These are phyloP conservation scores for Morpho achilles DNA, from an alignment of 2,888 invertebrate genomes.

Conservation along the genomic window DNA sequence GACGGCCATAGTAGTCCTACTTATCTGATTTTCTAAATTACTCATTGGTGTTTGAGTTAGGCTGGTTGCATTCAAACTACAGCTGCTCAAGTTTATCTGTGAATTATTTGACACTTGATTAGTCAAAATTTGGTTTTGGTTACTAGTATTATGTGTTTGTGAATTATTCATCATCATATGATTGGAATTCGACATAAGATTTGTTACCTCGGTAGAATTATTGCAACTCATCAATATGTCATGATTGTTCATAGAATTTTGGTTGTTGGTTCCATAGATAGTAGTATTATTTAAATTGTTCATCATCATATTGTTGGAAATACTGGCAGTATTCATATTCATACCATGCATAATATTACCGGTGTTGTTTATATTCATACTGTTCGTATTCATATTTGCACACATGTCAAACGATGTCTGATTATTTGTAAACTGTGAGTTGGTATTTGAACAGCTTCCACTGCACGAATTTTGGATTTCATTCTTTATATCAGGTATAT, in stretches of 20 bases:
- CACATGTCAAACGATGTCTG: slow-evolving; percentile 66
- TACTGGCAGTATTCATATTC: slow-evolving; percentile 56
- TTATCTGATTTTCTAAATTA: slow-evolving; percentile 58
- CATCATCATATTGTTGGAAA: slow-evolving; percentile 66
- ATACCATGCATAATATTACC: slow-evolving; percentile 65
- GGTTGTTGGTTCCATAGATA: slow-evolving; percentile 53
- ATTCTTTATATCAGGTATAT: slow-evolving; percentile 71
- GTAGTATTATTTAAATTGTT: slow-evolving; percentile 53
- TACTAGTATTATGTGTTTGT: slow-evolving; percentile 50
- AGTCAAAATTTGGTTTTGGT: slow-evolving; percentile 56
- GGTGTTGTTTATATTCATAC: slow-evolving; percentile 51
- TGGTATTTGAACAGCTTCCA: slow-evolving; percentile 64
- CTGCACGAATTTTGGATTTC: slow-evolving; percentile 69
- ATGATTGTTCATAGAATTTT: slow-evolving; percentile 56
- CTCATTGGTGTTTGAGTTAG: slow-evolving; percentile 52
- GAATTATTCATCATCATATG: slow-evolving; percentile 69
- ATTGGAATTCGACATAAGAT: slow-evolving; percentile 53
- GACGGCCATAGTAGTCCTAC: slow-evolving; percentile 51
- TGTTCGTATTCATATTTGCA: slow-evolving; percentile 53
- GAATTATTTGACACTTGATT: slow-evolving; percentile 51
- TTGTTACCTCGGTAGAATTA: slow-evolving; percentile 58
- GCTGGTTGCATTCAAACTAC: slow-evolving; percentile 57
- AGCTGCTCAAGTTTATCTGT: slow-evolving; percentile 68
- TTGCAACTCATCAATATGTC: slow-evolving; percentile 70
- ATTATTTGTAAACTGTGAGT: slow-evolving; percentile 53